phyloP scores from a whole-genome alignment of 37 sponge, comb jelly and placozoan genomes.

The Bolinopsis microptera region DNA sequence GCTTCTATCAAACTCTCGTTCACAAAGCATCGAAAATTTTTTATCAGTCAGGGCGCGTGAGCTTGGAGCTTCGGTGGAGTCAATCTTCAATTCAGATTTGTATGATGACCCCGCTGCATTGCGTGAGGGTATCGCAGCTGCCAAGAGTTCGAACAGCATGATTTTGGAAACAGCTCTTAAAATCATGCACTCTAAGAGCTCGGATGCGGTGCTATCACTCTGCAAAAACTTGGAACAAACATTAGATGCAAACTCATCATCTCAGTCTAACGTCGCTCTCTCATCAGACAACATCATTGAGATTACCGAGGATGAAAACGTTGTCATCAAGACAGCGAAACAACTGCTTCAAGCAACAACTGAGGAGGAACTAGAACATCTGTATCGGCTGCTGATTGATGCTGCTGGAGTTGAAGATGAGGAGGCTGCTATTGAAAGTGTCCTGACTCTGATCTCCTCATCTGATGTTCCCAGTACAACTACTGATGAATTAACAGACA shows the following conservation, averaged over 20 bases:
- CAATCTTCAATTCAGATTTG: not conserved
- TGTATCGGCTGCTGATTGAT: slow-evolving; percentile 4
- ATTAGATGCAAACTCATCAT: too few species aligned
- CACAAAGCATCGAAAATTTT: not conserved
- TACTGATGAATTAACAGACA: slow-evolving; percentile 52
- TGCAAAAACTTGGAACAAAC: not conserved
- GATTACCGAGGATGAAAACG: not conserved
- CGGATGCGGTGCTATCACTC: not conserved
- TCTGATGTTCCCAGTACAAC: not conserved
- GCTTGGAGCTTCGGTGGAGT: not conserved
- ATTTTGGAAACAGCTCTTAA: slow-evolving; percentile 30
- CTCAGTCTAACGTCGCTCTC: not conserved
- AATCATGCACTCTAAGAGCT: slow-evolving; percentile 53
- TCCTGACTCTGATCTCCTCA: slow-evolving; percentile 10
- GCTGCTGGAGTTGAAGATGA: slow-evolving; percentile 29
- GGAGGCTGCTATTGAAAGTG: slow-evolving; percentile 21
- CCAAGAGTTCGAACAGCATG: slow-evolving; percentile 31
- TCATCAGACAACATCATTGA: not conserved
- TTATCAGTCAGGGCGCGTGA: not conserved
- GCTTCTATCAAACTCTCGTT: not conserved
- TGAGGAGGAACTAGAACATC: not conserved
- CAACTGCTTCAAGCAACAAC: not conserved
- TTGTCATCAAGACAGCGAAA: slow-evolving; percentile 23
- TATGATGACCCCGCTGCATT: not conserved
- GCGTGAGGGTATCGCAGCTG: not conserved